A percentile compares a stretch with the other conserved stretches of the same genome.
Conservation (phyloP, 2,888 invertebrate species). For the Cosmia trapezina region DNA sequence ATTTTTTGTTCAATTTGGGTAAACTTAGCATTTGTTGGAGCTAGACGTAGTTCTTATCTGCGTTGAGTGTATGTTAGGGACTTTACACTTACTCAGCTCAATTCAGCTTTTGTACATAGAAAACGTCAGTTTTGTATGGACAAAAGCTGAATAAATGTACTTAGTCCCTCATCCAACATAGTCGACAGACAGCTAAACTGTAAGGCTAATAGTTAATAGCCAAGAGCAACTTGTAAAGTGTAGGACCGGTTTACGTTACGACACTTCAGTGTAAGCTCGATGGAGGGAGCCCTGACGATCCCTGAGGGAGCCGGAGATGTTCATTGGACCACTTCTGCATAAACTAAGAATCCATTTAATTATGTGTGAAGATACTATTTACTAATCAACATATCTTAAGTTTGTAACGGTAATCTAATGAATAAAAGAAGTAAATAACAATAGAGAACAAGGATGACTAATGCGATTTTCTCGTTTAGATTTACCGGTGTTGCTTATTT, state of each 20-base stretch:
- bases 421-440: not conserved
- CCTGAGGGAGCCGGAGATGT: not conserved
- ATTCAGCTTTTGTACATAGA: no score
- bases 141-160: no score
- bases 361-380: not conserved
- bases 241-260: slow-evolving; percentile 23
- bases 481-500: slow-evolving; percentile 3
- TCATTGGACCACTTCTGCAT: not conserved
- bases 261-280: slow-evolving; percentile 14
- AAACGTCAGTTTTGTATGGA: no score
- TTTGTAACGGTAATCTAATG: not conserved
- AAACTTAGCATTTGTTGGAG: not conserved
- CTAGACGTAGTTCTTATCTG: not conserved
- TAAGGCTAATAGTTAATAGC: slow-evolving; percentile 11
- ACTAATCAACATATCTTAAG: not conserved
- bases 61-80: not conserved
- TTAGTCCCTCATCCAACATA: not conserved
- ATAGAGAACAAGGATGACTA: not conserved
- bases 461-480: not conserved
- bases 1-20: not conserved
- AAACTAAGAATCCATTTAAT: not conserved
- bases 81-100: no score
- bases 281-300: no score
- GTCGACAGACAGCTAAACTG: slow-evolving; percentile 9
- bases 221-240: slow-evolving; percentile 6